Conservation (phyloP, 2,888 invertebrate species). For the Coremacera marginata region DNA sequence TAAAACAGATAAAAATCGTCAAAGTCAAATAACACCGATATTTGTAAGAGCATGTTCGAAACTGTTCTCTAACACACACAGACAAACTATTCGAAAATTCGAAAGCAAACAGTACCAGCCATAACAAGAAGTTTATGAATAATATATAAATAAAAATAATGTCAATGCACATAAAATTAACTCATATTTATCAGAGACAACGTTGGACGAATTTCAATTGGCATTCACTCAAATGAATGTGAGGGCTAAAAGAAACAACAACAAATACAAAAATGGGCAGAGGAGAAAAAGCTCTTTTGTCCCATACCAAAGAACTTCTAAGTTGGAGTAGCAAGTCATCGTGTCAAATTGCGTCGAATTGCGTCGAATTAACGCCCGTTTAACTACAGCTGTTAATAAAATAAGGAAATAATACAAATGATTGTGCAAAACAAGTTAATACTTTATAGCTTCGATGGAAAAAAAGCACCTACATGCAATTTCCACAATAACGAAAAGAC, state of each 20-base stretch:
- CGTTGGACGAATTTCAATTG: slow-evolving; percentile 17
- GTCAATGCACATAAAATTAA: background rate
- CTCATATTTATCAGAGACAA: slow-evolving; percentile 8
- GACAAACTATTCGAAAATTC: background rate
- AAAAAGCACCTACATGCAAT: no score
- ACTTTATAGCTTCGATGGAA: no score
- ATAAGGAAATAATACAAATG: no score
- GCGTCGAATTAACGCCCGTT: no score
- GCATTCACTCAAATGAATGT: background rate
- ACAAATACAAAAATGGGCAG: background rate
- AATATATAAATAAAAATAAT: slow-evolving; percentile 19
- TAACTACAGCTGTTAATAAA: no score
- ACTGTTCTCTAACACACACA: background rate
- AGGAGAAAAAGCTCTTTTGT: background rate
- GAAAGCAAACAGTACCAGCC: background rate
- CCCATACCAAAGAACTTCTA: no score
- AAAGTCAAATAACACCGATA: background rate
- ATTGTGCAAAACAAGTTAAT: no score
- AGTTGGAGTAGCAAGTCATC: no score
- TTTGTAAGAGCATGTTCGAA: background rate
- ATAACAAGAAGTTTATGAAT: background rate
- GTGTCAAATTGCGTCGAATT: no score
- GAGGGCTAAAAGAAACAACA: background rate
- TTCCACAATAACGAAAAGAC: no score
- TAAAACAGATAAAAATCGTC: background rate